Conservation (phyloP, 1,140 invertebrate genomes). For the Chelonus insularis region DNA sequence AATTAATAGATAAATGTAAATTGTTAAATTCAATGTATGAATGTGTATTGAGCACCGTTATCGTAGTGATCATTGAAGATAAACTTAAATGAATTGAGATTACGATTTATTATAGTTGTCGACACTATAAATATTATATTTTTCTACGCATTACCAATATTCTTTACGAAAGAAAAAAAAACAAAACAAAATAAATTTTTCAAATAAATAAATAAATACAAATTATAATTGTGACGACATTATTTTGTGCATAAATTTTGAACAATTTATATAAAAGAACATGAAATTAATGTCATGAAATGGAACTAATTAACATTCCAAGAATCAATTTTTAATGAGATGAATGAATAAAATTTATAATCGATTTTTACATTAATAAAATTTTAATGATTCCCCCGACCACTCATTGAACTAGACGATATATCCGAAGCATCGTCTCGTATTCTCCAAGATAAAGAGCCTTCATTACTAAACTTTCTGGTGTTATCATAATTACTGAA, state of each 20-base stretch:
- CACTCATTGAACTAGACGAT: conserved; percentile 46
- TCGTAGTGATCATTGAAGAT: neutral
- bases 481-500: conserved; percentile 49
- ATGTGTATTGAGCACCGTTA: neutral
- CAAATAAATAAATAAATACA: too few species aligned
- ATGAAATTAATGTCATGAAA: too few species aligned
- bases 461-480: conserved; percentile 41
- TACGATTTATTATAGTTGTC: conserved; percentile 5
- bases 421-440: conserved; percentile 44
- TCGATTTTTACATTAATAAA: conserved; percentile 1
- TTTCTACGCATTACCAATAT: neutral
- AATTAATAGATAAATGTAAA: too few species aligned
- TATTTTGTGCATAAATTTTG: too few species aligned
- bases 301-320: too few species aligned
- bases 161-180: too few species aligned
- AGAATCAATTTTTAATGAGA: too few species aligned
- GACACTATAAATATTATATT: neutral
- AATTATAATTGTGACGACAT: too few species aligned
- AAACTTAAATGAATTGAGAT: conserved; percentile 21
- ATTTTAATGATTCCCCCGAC: conserved; percentile 43
- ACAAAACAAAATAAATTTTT: too few species aligned
- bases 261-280: too few species aligned
- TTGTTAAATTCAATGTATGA: neutral
- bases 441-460: conserved; percentile 43
- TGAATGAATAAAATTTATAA: conserved; percentile 3